Evolutionary conservation across 2,888 invertebrate species (phyloP).

Genomic region (Tipula vernalis): DNA sequence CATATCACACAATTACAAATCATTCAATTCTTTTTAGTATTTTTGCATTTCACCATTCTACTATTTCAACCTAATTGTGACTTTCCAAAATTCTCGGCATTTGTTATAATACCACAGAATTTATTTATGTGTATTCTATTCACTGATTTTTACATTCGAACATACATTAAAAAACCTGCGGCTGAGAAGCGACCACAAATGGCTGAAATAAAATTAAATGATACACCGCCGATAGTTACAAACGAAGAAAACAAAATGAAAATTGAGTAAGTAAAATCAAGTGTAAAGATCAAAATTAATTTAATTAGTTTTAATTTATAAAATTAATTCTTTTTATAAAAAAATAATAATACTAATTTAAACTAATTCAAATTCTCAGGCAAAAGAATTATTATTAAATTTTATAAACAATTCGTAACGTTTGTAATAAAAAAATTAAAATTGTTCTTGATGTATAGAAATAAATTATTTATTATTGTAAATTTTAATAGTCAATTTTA

Average conservation of each 20-base stretch:
- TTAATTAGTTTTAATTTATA: not conserved
- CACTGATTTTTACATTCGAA: slow-evolving; percentile 50
- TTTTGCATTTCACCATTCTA: slow-evolving; percentile 39
- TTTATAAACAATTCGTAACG: too few species aligned
- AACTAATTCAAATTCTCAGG: not conserved
- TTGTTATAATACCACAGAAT: slow-evolving; percentile 50
- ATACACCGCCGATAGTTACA: not conserved
- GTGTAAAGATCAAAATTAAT: not conserved
- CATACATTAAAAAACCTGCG: slow-evolving; percentile 39
- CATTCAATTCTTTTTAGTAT: slow-evolving; percentile 46
- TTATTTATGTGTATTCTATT: slow-evolving; percentile 52
- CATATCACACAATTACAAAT: slow-evolving; percentile 68
- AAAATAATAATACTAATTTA: not conserved
- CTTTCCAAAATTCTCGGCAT: slow-evolving; percentile 43
- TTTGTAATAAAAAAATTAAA: too few species aligned
- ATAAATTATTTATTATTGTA: too few species aligned
- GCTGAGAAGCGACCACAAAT: not conserved
- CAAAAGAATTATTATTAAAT: not conserved
- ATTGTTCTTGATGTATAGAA: too few species aligned
- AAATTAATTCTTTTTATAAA: not conserved
- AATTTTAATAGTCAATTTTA: too few species aligned
- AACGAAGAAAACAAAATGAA: not conserved
- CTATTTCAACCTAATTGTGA: slow-evolving; percentile 42
- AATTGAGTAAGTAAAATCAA: not conserved
- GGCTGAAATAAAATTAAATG: not conserved